A percentile compares a stretch with the other conserved stretches of the same genome.
phyloP scores from a whole-genome alignment of 2,113 vertebrate species.

The Polyodon spathula region DNA sequence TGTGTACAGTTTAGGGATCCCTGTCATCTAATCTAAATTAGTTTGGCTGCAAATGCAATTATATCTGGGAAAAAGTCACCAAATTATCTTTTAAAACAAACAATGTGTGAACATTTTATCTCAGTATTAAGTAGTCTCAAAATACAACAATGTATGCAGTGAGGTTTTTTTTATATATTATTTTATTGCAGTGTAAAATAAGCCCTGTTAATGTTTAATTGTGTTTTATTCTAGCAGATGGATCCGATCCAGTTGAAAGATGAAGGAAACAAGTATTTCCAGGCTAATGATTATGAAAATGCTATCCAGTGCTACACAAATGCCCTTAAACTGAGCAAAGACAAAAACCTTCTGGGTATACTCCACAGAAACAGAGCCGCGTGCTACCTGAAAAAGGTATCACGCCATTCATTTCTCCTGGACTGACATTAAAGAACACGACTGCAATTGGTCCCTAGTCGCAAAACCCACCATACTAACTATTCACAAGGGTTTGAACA shows the following conservation, averaged over 20 bases:
- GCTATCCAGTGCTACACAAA: constrained; percentile 77
- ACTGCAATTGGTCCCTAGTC: neutral
- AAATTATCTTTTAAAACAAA: too few species aligned
- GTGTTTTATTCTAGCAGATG: constrained; percentile 56
- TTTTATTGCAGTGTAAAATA: neutral
- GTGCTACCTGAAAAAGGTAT: constrained; percentile 85
- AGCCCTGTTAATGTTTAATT: too few species aligned
- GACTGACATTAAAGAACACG: neutral
- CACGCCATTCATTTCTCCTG: neutral
- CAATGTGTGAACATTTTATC: too few species aligned
- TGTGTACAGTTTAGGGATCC: too few species aligned
- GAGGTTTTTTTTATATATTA: too few species aligned
- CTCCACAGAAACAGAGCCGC: constrained; percentile 86
- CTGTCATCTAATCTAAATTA: too few species aligned
- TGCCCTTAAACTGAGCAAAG: constrained; percentile 75
- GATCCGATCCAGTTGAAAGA: constrained; percentile 81
- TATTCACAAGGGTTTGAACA: too few species aligned
- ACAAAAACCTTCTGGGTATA: constrained; percentile 68
- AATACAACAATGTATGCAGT: neutral
- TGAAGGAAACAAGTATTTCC: constrained; percentile 85
- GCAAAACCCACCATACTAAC: neutral
- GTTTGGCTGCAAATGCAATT: too few species aligned
- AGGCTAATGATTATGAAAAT: constrained; percentile 70
- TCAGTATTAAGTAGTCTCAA: too few species aligned
- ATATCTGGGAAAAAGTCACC: too few species aligned